These are phyloP conservation scores for Drosophila simulans DNA, from an alignment of 1,140 invertebrate genomes.

Conservation along the genomic window DNA sequence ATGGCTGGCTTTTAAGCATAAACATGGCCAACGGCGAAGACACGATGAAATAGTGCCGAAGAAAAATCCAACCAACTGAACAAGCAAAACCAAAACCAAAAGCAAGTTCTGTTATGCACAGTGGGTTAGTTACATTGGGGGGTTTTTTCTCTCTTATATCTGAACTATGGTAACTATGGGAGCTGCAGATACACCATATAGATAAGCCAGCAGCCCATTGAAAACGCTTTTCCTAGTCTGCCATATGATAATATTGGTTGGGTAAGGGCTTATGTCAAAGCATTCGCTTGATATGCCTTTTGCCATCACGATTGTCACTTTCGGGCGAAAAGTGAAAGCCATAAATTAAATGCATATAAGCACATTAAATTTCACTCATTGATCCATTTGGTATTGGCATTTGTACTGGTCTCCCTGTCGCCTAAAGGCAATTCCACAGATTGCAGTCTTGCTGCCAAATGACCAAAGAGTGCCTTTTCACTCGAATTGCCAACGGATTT, in stretches of 20 bases:
- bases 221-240: slow-evolving; percentile 41
- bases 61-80: slow-evolving; percentile 11
- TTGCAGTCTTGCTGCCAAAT: slow-evolving; percentile 40
- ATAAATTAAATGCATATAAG: slow-evolving; percentile 44
- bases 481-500: slow-evolving; percentile 25
- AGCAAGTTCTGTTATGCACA: slow-evolving; percentile 76
- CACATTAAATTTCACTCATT: slow-evolving; percentile 55
- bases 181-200: slow-evolving; percentile 21
- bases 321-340: slow-evolving; percentile 40
- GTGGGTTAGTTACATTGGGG: slow-evolving; percentile 47
- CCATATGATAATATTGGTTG: slow-evolving; percentile 68
- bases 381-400: slow-evolving; percentile 61
- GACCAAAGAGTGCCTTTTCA: slow-evolving; percentile 11
- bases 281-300: slow-evolving; percentile 12
- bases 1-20: slow-evolving; percentile 68
- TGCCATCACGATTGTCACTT: slow-evolving; percentile 39
- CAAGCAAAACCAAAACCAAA: slow-evolving; percentile 22
- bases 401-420: slow-evolving; percentile 29
- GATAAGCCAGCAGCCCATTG: slow-evolving; percentile 15
- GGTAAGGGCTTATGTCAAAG: slow-evolving; percentile 50
- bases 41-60: slow-evolving; percentile 29
- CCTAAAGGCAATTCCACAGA: slow-evolving; percentile 29
- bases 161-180: slow-evolving; percentile 42
- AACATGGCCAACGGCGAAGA: slow-evolving; percentile 58
- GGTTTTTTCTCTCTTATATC: not conserved